phyloP scores from a whole-genome alignment of 1,140 invertebrate genomes.

The Lethocerus indicus region DNA sequence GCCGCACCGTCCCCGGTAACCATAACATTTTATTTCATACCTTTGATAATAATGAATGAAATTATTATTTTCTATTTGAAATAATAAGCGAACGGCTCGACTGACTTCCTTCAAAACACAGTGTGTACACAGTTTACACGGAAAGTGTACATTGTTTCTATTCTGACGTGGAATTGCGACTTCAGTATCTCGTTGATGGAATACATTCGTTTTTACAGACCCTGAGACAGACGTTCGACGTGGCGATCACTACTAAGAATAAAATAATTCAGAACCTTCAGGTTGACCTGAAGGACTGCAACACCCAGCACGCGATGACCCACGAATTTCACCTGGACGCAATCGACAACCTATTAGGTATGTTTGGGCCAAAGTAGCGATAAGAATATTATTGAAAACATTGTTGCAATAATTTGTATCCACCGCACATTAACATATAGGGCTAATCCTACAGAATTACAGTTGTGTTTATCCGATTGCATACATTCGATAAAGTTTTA shows the following conservation, averaged over 20 bases:
- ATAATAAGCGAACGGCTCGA: neutral
- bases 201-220: constrained; percentile 23
- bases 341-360: constrained; percentile 46
- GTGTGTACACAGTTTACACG: neutral
- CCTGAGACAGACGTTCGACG: constrained; percentile 37
- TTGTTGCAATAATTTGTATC: no score
- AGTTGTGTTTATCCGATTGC: no score
- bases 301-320: constrained; percentile 45
- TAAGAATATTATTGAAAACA: no score
- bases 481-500: no score
- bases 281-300: constrained; percentile 41
- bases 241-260: constrained; percentile 42
- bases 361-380: no score
- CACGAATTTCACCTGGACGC: constrained; percentile 49
- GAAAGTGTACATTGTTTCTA: neutral
- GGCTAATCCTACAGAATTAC: no score
- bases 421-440: no score
- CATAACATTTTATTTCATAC: no score
- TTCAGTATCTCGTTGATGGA: neutral
- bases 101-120: neutral
- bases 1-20: no score
- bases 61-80: neutral
- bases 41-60: constrained; percentile 3
- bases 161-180: neutral
- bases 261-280: constrained; percentile 40